phyloP scores from a whole-genome alignment of 2,113 vertebrate genomes.

The Microtus montanus region DNA sequence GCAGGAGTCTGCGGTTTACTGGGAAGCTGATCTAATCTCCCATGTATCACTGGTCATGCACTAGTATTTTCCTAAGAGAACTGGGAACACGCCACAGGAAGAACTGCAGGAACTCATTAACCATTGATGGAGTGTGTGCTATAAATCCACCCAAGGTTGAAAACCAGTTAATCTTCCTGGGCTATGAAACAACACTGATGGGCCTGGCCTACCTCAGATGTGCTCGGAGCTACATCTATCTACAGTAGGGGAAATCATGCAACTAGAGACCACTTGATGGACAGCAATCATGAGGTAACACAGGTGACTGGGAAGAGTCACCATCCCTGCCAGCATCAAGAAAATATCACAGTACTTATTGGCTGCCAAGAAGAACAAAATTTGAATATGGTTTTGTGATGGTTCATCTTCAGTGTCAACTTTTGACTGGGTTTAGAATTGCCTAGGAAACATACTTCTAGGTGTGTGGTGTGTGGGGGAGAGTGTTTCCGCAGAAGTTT shows the following conservation, averaged over 20 bases:
- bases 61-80: too few relatives aligned
- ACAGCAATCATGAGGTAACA: too few relatives aligned
- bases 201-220: too few relatives aligned
- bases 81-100: too few relatives aligned
- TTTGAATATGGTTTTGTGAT: not conserved
- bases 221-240: too few relatives aligned
- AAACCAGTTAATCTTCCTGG: not conserved
- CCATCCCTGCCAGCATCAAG: not conserved
- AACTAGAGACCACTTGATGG: too few relatives aligned
- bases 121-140: too few relatives aligned
- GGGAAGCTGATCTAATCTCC: too few relatives aligned
- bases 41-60: too few relatives aligned
- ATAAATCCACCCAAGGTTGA: not conserved
- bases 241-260: too few relatives aligned
- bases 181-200: not conserved
- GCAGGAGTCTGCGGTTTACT: too few relatives aligned
- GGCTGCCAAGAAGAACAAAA: not conserved
- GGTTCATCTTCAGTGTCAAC: not conserved
- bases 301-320: not conserved
- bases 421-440: not conserved
- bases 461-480: not conserved
- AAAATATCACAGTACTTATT: not conserved
- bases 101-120: too few relatives aligned
- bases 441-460: not conserved
- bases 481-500: not conserved